These are phyloP conservation scores for Bos javanicus DNA, from an alignment of 2,113 vertebrate genomes.

Conservation along the genomic window DNA sequence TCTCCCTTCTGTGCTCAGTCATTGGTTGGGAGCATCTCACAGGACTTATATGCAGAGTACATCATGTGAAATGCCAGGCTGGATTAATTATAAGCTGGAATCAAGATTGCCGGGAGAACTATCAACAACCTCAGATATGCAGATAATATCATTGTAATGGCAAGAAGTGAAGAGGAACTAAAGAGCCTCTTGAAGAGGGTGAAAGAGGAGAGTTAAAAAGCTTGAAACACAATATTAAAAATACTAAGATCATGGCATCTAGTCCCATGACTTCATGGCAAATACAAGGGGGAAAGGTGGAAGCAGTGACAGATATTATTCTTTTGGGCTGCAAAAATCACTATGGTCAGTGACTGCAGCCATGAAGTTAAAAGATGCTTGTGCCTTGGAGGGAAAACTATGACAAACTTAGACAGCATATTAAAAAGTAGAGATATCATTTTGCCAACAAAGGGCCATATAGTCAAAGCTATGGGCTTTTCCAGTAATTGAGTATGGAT, in stretches of 20 bases:
- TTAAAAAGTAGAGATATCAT: neutral
- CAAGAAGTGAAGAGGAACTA: neutral
- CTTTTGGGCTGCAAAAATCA: neutral
- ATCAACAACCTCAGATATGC: neutral
- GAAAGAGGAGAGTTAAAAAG: neutral
- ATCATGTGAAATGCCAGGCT: neutral
- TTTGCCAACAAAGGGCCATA: neutral
- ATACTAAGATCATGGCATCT: neutral
- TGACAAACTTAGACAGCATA: neutral
- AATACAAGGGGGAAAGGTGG: neutral
- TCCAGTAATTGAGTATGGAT: neutral
- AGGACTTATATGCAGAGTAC: neutral
- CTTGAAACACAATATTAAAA: neutral
- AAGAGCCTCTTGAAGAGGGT: neutral
- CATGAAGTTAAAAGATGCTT: neutral
- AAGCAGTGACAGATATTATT: neutral
- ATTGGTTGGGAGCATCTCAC: neutral
- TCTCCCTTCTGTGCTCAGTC: neutral
- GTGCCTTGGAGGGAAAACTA: neutral
- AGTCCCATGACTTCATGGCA: neutral
- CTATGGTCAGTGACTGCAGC: neutral
- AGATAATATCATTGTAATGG: neutral
- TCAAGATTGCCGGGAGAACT: neutral
- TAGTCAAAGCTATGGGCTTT: neutral
- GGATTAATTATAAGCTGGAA: neutral